phyloP scores from a whole-genome alignment of 2,113 vertebrate genomes.

The Caretta caretta region DNA sequence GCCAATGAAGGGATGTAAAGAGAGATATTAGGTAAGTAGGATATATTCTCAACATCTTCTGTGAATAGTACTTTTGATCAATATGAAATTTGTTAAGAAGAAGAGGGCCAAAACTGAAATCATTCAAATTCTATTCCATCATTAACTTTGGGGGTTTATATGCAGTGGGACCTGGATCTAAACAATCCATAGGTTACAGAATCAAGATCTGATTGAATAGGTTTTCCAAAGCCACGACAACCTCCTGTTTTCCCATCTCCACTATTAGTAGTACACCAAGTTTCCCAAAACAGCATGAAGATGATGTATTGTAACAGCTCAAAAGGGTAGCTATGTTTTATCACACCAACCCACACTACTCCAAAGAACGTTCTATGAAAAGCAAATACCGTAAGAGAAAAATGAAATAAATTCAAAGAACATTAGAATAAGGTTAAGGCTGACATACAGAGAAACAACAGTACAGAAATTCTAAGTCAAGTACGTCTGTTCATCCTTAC shows the following conservation, averaged over 20 bases:
- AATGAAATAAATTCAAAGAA: accelerated
- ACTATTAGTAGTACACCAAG: neutral
- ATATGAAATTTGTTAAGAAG: neutral
- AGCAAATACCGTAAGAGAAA: neutral
- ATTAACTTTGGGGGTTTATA: accelerated
- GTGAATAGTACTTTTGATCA: neutral
- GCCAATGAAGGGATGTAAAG: neutral
- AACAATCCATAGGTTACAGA: neutral
- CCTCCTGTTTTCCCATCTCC: neutral
- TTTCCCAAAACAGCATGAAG: neutral
- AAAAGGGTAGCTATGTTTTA: neutral
- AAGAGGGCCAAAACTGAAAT: neutral
- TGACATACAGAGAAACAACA: neutral
- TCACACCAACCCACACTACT: neutral
- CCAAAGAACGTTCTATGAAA: accelerated
- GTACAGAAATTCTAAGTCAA: accelerated
- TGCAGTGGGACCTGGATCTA: neutral
- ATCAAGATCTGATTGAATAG: accelerated
- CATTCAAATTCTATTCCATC: neutral
- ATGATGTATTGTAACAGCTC: neutral
- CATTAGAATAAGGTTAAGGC: neutral
- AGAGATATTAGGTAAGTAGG: neutral
- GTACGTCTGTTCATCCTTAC: neutral
- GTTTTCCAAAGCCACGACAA: neutral
- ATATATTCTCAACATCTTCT: accelerated